Percentiles rank a stretch among this genome's conserved stretches.
Evolutionary conservation across 1,140 invertebrate genomes (phyloP).

Genomic region (Cardiocondyla obscurior): DNA sequence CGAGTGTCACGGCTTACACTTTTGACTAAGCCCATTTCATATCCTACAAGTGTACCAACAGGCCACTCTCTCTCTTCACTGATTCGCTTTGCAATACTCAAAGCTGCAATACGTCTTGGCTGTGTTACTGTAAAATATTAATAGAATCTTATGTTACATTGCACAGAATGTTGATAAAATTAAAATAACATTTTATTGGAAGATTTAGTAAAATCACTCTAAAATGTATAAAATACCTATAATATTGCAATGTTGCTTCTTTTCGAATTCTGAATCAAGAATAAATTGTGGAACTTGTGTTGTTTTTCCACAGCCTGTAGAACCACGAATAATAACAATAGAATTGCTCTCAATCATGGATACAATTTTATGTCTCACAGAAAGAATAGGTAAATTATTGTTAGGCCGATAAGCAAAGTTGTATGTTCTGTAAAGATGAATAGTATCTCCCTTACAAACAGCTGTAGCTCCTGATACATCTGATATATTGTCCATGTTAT

Average conservation of each 20-base stretch:
- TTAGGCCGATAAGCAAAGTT: constrained; percentile 73
- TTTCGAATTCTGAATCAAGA: constrained; percentile 88
- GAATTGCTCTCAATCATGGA: constrained; percentile 87
- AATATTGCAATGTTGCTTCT: constrained; percentile 89
- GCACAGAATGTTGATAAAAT: background rate
- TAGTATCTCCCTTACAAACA: constrained; percentile 59
- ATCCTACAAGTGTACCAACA: constrained; percentile 92
- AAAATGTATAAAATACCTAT: constrained; percentile 79
- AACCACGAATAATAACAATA: constrained; percentile 93
- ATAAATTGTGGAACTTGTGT: constrained; percentile 96
- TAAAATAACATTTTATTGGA: background rate
- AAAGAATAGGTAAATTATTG: constrained; percentile 66
- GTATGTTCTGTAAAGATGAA: constrained; percentile 76
- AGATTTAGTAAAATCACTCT: background rate
- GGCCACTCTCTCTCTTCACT: constrained; percentile 90
- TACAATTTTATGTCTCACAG: constrained; percentile 84
- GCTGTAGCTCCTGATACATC: constrained; percentile 58
- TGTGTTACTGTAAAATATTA: constrained; percentile 88
- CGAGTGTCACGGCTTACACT: constrained; percentile 88
- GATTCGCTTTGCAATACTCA: constrained; percentile 91
- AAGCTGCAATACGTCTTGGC: constrained; percentile 93
- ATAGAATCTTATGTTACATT: background rate
- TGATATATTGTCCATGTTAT: constrained; percentile 73
- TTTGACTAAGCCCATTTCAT: constrained; percentile 89
- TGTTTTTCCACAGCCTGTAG: constrained; percentile 92